phyloP scores from a whole-genome alignment of 2,113 vertebrate species.

The Pipa parva region DNA sequence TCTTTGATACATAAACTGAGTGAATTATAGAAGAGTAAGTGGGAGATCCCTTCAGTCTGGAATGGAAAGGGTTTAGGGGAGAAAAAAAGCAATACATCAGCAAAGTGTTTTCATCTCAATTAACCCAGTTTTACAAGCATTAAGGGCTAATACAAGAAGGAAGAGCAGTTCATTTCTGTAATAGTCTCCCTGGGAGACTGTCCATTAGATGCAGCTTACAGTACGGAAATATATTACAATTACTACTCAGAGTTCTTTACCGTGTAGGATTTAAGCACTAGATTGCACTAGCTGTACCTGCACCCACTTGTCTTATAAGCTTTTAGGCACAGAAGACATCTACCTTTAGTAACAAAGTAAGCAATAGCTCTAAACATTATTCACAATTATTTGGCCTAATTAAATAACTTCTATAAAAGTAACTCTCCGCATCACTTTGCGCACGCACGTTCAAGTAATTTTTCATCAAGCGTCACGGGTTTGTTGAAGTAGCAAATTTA shows the following conservation, averaged over 20 bases:
- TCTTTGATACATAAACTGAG: too few relatives aligned
- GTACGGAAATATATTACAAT: constrained; percentile 37
- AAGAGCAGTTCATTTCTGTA: constrained; percentile 40
- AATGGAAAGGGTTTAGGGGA: constrained; percentile 32
- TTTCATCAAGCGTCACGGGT: too few relatives aligned
- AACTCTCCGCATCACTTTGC: too few relatives aligned
- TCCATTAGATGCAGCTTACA: constrained; percentile 37
- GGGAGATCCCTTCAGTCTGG: constrained; percentile 3
- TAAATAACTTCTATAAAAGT: too few relatives aligned
- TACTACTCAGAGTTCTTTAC: constrained; percentile 2
- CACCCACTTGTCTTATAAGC: neutral
- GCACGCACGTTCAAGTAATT: too few relatives aligned
- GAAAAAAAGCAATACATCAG: constrained; percentile 39
- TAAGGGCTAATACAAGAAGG: constrained; percentile 36
- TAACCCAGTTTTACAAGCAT: constrained; percentile 43
- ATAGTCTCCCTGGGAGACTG: constrained; percentile 41
- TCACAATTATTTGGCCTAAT: too few relatives aligned
- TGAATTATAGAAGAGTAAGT: neutral
- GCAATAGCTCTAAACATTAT: too few relatives aligned
- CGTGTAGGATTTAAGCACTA: constrained; percentile 1
- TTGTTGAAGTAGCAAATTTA: too few relatives aligned
- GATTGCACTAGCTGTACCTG: neutral
- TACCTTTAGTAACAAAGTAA: too few relatives aligned
- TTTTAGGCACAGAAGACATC: too few relatives aligned
- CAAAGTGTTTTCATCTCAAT: constrained; percentile 44